Evolutionary conservation across 2,797 vertebrate species (phyloP).

Genomic region (Manis javanica): DNA sequence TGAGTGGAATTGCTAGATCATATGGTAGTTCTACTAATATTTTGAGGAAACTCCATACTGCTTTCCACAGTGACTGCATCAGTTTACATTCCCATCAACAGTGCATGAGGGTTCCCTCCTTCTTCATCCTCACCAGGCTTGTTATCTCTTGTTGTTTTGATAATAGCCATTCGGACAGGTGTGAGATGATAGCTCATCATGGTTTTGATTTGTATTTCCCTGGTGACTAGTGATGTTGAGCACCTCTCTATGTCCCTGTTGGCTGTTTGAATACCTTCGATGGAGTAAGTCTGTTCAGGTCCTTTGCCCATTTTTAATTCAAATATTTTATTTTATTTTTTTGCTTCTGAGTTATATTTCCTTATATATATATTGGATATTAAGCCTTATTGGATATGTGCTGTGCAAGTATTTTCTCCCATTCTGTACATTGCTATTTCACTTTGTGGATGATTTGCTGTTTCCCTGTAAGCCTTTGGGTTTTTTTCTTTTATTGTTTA

Average conservation of each 20-base stretch:
- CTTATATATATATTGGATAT: not conserved
- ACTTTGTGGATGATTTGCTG: not conserved
- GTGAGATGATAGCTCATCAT: not conserved
- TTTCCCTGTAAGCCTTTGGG: not conserved
- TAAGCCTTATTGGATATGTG: not conserved
- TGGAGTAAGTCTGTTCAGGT: not conserved
- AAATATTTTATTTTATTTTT: not conserved
- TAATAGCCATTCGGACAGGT: not conserved
- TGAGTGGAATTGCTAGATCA: not conserved
- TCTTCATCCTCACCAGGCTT: not conserved
- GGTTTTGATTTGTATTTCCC: not conserved
- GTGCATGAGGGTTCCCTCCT: not conserved
- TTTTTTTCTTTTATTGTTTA: not conserved
- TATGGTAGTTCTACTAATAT: not conserved
- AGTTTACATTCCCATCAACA: not conserved
- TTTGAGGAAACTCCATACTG: not conserved
- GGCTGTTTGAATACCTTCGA: not conserved
- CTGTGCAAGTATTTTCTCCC: not conserved
- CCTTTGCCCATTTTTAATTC: not conserved
- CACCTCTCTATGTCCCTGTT: not conserved
- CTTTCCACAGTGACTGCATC: not conserved
- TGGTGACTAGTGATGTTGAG: not conserved
- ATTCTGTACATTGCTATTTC: not conserved
- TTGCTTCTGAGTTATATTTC: not conserved
- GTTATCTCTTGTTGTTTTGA: not conserved